Base-by-base conservation (phyloP, 2,113 vertebrate genomes). In the Leiothrix lutea region DNA sequence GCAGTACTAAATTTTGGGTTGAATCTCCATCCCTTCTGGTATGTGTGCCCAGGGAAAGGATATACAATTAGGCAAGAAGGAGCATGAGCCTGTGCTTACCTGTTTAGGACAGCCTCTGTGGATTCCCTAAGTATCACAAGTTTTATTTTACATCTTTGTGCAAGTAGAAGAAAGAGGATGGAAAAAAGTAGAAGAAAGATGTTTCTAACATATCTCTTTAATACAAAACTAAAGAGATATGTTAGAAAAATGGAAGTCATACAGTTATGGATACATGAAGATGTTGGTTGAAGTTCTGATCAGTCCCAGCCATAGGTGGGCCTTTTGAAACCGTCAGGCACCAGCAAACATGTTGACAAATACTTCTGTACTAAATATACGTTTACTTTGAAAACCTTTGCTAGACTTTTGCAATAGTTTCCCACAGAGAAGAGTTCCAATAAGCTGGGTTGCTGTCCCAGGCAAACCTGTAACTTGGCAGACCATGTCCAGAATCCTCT, bases 261-360 rank as follows among this genome's bases (percentile, higher is more conserved):
- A 42, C 22, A 21, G 10, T 84, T 89, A 57, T 0, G 1, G 45
- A n/a, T 26, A 58, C 0, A 1, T 12, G 42, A 74, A 48, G 14
- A 51, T 53, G 18, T 47, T 50, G 74, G 16, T 54, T 71, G 70
- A 72, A 64, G 19, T 80, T 81, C 54, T 87, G 42, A 53, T 61
- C 22, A 15, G 36, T 80, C 66, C 50, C 17, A 80, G 67, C 24
- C 36, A 23, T 21, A 56, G 31, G 2, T 36, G 26, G 54, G n/a
- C n/a, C 45, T 70, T 94, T 60, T 77, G 60, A 72, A 89, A 57
- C 36, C 24, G 70, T 35, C 60, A 74, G 47, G 60, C 28, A 70
- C 8, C 42, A 78, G 16, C 56, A 71, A 70, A 58, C 15, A 15
- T 4, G 14, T 70, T 86, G 70, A 54, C 21, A 33, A 71, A 58